Evolutionary conservation across 92 coral and sea anemone genomes (phyloP).

Genomic region (Porites rus): DNA sequence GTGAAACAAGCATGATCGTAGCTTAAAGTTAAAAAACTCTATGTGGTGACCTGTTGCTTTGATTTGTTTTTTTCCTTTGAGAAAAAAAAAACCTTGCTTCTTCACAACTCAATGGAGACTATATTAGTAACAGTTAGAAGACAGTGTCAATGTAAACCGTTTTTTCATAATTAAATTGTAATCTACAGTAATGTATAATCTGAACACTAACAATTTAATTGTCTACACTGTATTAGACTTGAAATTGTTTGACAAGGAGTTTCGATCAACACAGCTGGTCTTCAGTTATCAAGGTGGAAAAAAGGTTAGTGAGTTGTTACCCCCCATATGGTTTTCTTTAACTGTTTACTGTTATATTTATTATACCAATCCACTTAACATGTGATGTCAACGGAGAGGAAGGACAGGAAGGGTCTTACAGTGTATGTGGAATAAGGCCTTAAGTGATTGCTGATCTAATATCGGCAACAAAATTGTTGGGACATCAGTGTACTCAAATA

Average conservation of each 20-base stretch:
- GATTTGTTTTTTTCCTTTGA: too few species aligned
- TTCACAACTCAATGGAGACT: too few species aligned
- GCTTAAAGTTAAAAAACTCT: too few species aligned
- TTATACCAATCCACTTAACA: background rate
- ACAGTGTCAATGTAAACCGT: too few species aligned
- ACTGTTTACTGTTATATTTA: background rate
- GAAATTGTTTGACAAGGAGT: slow-evolving; percentile 55
- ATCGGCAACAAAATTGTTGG: too few species aligned
- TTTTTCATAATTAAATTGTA: too few species aligned
- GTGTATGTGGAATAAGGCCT: too few species aligned
- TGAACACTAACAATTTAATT: background rate
- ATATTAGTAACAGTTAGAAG: too few species aligned
- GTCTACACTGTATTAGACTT: background rate
- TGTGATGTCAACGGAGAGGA: background rate
- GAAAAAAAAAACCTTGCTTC: too few species aligned
- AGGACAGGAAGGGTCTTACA: background rate
- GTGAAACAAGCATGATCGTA: background rate
- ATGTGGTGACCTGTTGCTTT: too few species aligned
- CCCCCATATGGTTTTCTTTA: background rate
- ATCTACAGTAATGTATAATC: background rate
- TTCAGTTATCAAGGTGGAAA: slow-evolving; percentile 93
- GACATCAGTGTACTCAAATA: too few species aligned
- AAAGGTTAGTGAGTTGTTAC: slow-evolving; percentile 56
- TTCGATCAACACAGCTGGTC: slow-evolving; percentile 91
- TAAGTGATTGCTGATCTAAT: too few species aligned